These are phyloP conservation scores for Chunga burmeisteri DNA, from an alignment of 2,113 vertebrate genomes.

Conservation along the genomic window DNA sequence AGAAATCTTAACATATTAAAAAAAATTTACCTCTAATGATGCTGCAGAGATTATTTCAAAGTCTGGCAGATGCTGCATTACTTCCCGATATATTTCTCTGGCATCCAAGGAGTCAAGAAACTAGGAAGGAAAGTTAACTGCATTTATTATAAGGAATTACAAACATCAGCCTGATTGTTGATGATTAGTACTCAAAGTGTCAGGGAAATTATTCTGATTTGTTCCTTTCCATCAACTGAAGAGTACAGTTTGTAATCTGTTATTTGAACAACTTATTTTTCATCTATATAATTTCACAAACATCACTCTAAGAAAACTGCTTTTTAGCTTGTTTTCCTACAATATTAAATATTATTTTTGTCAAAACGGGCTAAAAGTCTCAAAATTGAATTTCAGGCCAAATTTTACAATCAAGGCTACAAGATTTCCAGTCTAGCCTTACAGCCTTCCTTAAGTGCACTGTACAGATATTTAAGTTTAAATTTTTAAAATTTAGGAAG, in stretches of 20 bases:
- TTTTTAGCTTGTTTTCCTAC: background rate
- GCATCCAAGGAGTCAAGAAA: conserved; percentile 90
- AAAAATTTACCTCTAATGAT: conserved; percentile 81
- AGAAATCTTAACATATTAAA: background rate
- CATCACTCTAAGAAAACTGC: background rate
- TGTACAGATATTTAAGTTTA: background rate
- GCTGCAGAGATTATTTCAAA: conserved; percentile 82
- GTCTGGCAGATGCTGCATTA: conserved; percentile 87
- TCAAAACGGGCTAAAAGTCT: background rate
- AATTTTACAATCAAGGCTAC: background rate
- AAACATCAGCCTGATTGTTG: background rate
- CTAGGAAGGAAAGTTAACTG: conserved; percentile 69
- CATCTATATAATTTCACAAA: background rate
- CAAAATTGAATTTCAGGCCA: background rate
- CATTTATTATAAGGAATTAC: background rate
- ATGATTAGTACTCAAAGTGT: background rate
- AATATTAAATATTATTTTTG: background rate
- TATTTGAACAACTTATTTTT: background rate
- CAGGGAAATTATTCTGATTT: background rate
- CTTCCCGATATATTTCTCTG: conserved; percentile 90
- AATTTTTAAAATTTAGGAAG: background rate
- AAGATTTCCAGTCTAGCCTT: background rate
- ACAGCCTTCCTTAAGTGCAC: background rate
- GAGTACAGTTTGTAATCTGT: background rate
- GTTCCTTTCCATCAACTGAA: background rate